Conservation (phyloP, 2,888 invertebrate species). For the Poecilobothrus nobilitatus region DNA sequence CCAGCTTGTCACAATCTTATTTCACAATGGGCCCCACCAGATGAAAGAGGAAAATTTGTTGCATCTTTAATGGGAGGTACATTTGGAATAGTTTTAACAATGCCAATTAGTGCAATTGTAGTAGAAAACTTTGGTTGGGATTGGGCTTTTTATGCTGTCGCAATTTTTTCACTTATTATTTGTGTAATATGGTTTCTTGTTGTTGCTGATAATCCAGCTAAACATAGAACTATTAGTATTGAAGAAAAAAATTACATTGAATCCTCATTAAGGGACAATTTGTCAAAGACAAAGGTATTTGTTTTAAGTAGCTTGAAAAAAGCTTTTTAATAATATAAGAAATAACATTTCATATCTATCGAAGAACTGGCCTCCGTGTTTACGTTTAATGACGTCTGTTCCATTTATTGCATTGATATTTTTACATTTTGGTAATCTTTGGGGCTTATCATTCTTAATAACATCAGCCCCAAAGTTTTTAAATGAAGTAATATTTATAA, state of each 20-base stretch:
- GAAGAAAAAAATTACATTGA: constrained; percentile 56
- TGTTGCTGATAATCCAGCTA: constrained; percentile 55
- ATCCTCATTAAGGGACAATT: constrained; percentile 51
- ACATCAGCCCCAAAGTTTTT: constrained; percentile 69
- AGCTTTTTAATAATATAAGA: too few relatives aligned
- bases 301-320: too few relatives aligned
- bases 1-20: constrained; percentile 58
- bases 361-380: constrained; percentile 59
- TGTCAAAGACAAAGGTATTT: constrained; percentile 50
- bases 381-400: constrained; percentile 51
- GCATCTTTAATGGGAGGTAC: constrained; percentile 66
- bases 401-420: constrained; percentile 60
- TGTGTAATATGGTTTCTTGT: constrained; percentile 54
- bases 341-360: background rate
- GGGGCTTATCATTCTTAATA: constrained; percentile 67
- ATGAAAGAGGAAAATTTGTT: constrained; percentile 65
- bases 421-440: constrained; percentile 66
- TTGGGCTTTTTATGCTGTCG: constrained; percentile 58
- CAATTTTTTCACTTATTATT: constrained; percentile 49
- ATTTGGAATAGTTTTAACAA: constrained; percentile 61
- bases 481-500: constrained; percentile 47
- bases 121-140: constrained; percentile 58
- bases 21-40: constrained; percentile 64
- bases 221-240: constrained; percentile 54
- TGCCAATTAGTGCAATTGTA: constrained; percentile 57